These are phyloP conservation scores for Cheilosia vulpina DNA, from an alignment of 2,888 invertebrate genomes.

Conservation along the genomic window DNA sequence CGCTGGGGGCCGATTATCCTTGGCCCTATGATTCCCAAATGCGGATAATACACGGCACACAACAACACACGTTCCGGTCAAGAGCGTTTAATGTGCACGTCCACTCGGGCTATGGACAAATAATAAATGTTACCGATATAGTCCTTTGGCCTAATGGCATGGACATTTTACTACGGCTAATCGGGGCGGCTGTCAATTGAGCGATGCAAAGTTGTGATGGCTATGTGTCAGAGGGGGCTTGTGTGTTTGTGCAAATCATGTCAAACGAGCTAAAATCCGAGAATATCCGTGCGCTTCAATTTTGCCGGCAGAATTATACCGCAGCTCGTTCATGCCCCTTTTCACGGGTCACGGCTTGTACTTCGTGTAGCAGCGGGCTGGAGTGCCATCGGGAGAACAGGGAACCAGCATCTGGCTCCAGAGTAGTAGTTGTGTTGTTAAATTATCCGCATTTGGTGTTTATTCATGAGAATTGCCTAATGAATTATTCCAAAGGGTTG, in stretches of 20 bases:
- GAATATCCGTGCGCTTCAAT: slow-evolving; percentile 42
- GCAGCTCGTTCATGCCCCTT: slow-evolving; percentile 4
- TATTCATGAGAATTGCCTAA: slow-evolving; percentile 75
- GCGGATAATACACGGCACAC: neutral
- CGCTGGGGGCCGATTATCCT: slow-evolving; percentile 52
- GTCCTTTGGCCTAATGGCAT: slow-evolving; percentile 54
- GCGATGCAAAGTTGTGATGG: slow-evolving; percentile 43
- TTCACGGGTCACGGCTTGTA: slow-evolving; percentile 42
- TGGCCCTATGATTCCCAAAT: neutral
- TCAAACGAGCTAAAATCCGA: slow-evolving; percentile 47
- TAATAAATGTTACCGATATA: slow-evolving; percentile 50
- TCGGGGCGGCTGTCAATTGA: slow-evolving; percentile 28
- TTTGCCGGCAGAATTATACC: slow-evolving; percentile 35
- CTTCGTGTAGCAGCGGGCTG: slow-evolving; percentile 22
- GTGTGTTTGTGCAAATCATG: slow-evolving; percentile 15
- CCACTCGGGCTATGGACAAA: slow-evolving; percentile 11
- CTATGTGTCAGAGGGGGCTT: neutral
- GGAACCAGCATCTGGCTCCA: slow-evolving; percentile 8
- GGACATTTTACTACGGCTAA: slow-evolving; percentile 27
- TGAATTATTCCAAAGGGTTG: slow-evolving; percentile 70
- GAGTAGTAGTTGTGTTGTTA: slow-evolving; percentile 41
- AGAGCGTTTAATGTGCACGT: slow-evolving; percentile 13
- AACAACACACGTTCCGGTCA: slow-evolving; percentile 12
- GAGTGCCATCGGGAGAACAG: slow-evolving; percentile 31
- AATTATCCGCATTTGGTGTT: slow-evolving; percentile 73